Evolutionary conservation across 1,140 invertebrate genomes (phyloP).

Genomic region (Monomorium pharaonis): DNA sequence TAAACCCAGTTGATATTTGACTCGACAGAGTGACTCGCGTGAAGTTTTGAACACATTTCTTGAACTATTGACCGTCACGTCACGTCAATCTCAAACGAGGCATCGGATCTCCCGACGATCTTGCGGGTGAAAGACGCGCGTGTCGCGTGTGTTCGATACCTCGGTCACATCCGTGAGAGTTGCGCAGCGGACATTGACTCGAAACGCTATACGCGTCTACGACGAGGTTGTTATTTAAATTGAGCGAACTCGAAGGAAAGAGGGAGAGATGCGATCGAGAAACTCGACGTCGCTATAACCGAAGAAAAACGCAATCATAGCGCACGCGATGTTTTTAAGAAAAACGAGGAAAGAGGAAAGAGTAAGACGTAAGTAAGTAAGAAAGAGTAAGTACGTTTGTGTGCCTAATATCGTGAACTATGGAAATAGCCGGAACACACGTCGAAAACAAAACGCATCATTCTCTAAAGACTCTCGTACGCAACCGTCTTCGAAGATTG

Average conservation of each 20-base stretch:
- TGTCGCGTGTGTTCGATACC: constrained; percentile 24
- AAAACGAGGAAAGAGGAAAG: neutral
- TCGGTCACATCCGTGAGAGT: constrained; percentile 32
- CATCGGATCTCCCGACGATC: neutral
- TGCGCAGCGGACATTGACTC: constrained; percentile 52
- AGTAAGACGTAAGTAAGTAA: no score
- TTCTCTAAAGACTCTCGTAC: neutral
- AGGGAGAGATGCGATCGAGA: neutral
- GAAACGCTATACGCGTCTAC: constrained; percentile 5
- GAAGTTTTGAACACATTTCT: neutral
- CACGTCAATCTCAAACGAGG: neutral
- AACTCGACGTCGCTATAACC: neutral
- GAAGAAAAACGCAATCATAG: constrained; percentile 7
- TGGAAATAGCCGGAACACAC: neutral
- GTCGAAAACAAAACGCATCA: neutral
- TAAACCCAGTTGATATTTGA: neutral
- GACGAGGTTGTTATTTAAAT: constrained; percentile 26
- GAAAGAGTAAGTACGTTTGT: no score
- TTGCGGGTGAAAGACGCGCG: constrained; percentile 17
- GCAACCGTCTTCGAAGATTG: neutral
- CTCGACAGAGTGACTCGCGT: neutral
- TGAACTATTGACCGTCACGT: neutral
- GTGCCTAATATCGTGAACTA: neutral
- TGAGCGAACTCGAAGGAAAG: constrained; percentile 20
- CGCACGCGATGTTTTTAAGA: neutral